These are phyloP conservation scores for Dasyprocta punctata DNA, from an alignment of 2,113 vertebrate species.

Conservation along the genomic window DNA sequence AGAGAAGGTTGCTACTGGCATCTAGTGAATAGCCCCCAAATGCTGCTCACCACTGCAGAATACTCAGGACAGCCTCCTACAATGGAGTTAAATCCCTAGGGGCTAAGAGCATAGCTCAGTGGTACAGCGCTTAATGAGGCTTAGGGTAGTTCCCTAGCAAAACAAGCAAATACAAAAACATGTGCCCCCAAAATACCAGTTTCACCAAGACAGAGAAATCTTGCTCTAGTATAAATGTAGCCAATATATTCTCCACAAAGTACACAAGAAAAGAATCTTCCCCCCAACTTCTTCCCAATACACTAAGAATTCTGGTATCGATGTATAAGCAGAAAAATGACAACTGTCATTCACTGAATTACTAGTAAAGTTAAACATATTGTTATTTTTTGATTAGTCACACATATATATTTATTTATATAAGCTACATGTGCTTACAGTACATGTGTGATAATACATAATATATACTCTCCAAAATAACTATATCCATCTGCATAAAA, in stretches of 20 bases:
- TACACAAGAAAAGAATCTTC: not conserved
- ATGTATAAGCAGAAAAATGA: constrained; percentile 15
- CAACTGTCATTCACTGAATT: not conserved
- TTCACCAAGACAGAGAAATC: not conserved
- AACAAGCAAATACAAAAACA: not conserved
- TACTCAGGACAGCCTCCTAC: not conserved
- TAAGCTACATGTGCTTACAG: not conserved
- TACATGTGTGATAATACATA: not conserved
- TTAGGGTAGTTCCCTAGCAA: not conserved
- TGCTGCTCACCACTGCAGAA: not conserved
- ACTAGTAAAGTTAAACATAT: not conserved
- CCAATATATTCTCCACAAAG: not conserved
- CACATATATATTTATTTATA: not conserved
- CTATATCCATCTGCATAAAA: not conserved
- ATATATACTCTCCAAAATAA: not conserved
- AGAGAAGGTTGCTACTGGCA: not conserved
- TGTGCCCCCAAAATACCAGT: not conserved
- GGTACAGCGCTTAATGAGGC: not conserved
- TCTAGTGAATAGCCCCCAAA: not conserved
- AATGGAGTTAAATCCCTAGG: not conserved
- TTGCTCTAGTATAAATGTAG: not conserved
- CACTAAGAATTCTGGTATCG: not conserved
- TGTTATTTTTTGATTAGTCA: constrained; percentile 25
- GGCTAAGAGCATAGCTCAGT: not conserved
- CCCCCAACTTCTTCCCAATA: not conserved